Conservation (phyloP, 2,797 vertebrate species). For the Ambastaia sidthimunki region DNA sequence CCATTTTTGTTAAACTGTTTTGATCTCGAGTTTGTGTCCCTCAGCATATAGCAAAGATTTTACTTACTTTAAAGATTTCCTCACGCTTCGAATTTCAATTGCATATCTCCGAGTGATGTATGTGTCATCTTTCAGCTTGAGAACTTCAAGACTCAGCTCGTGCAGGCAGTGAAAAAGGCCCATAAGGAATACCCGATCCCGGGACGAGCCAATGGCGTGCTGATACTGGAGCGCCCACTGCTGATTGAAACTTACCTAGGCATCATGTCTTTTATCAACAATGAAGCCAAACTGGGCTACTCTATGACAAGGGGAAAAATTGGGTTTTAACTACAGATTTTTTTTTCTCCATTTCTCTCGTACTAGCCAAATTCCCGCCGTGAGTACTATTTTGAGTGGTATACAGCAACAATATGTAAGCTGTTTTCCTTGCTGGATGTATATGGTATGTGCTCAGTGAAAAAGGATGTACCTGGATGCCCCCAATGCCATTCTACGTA, state of each 20-base stretch:
- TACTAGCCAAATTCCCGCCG: not conserved
- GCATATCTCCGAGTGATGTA: not conserved
- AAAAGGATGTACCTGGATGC: conserved; percentile 48
- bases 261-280: conserved; percentile 97
- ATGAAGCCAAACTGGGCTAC: conserved; percentile 95
- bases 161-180: conserved; percentile 93
- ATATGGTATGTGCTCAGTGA: conserved; percentile 2
- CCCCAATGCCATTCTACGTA: conserved; percentile 32
- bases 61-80: not conserved
- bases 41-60: not conserved
- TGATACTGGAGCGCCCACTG: conserved; percentile 90
- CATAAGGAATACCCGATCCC: conserved; percentile 86
- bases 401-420: conserved; percentile 23
- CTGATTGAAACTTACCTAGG: conserved; percentile 97
- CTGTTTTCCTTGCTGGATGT: conserved; percentile 42
- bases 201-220: conserved; percentile 80
- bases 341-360: not conserved
- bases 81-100: too few species aligned
- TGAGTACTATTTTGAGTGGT: conserved; percentile 15
- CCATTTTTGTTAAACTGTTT: too few species aligned
- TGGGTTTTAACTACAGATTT: conserved; percentile 81
- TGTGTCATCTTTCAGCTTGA: conserved; percentile 79
- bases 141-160: conserved; percentile 87
- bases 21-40: not conserved
- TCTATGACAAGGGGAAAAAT: conserved; percentile 96